phyloP scores from a whole-genome alignment of 2,797 vertebrate genomes.

The Allobates femoralis region DNA sequence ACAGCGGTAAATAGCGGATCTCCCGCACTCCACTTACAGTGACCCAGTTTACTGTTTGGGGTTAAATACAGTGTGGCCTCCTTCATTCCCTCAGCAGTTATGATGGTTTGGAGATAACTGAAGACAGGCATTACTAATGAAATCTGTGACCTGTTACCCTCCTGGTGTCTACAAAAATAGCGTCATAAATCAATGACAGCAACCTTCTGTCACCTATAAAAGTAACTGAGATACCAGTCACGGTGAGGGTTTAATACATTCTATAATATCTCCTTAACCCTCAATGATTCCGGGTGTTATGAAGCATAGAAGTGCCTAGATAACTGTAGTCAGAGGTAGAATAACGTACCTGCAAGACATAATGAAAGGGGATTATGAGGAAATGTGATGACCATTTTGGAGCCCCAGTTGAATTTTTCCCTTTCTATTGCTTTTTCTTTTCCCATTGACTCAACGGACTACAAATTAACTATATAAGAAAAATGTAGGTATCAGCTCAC shows the following conservation, averaged over 20 bases:
- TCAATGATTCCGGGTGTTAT: not conserved
- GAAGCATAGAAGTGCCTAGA: not conserved
- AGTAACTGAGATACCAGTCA: slow-evolving; percentile 9
- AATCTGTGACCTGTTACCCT: slow-evolving; percentile 40
- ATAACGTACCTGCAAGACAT: not conserved
- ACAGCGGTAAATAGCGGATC: not conserved
- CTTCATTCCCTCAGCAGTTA: not conserved
- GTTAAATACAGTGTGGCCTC: slow-evolving; percentile 3
- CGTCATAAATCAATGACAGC: slow-evolving; percentile 44
- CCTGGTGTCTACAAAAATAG: slow-evolving; percentile 25
- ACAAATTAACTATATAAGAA: too few species aligned
- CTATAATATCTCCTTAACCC: not conserved
- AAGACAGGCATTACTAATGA: slow-evolving; percentile 37
- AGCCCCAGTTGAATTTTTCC: not conserved
- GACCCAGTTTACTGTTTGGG: not conserved
- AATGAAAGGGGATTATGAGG: not conserved
- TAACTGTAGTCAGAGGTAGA: not conserved
- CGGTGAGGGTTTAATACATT: not conserved
- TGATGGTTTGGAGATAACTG: slow-evolving; percentile 2
- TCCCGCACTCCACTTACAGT: not conserved
- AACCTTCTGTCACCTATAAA: slow-evolving; percentile 31
- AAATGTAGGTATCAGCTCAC: too few species aligned
- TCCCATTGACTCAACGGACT: not conserved
- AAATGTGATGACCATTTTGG: not conserved
- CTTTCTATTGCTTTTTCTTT: not conserved